Evolutionary conservation across 1,140 invertebrate species (phyloP).

Genomic region (Conus ventricosus): DNA sequence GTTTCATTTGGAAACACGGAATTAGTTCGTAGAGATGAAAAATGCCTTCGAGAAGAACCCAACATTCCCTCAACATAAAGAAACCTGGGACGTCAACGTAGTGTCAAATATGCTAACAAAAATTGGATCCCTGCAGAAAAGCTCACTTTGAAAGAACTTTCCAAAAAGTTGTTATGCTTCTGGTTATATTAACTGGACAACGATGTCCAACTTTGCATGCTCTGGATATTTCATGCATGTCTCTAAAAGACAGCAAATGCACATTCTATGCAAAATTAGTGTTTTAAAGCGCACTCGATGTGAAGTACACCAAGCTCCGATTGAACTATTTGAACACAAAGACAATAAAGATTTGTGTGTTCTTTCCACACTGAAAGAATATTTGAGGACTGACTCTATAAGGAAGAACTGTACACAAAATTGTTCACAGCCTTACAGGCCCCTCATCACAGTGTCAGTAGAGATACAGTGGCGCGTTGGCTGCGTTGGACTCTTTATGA

Average conservation of each 20-base stretch:
- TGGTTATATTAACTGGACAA: neutral
- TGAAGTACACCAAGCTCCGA: neutral
- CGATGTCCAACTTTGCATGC: neutral
- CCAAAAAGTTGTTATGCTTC: neutral
- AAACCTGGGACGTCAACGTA: no score
- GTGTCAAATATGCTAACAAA: neutral
- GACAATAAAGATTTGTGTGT: neutral
- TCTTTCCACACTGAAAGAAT: neutral
- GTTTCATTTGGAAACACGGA: neutral
- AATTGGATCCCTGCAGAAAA: neutral
- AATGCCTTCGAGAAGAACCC: neutral
- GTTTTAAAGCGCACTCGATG: neutral
- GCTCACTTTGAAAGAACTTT: neutral
- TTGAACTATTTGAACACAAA: neutral
- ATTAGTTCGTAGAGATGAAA: neutral
- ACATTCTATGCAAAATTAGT: neutral
- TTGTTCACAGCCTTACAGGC: neutral
- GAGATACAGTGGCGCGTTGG: neutral
- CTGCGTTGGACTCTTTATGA: neutral
- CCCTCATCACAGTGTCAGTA: neutral
- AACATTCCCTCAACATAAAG: neutral
- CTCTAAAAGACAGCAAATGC: neutral
- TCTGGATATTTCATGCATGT: neutral
- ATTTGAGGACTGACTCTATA: neutral
- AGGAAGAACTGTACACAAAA: neutral